These are phyloP conservation scores for Carcina quercana DNA, from an alignment of 2,888 invertebrate species.

Conservation along the genomic window DNA sequence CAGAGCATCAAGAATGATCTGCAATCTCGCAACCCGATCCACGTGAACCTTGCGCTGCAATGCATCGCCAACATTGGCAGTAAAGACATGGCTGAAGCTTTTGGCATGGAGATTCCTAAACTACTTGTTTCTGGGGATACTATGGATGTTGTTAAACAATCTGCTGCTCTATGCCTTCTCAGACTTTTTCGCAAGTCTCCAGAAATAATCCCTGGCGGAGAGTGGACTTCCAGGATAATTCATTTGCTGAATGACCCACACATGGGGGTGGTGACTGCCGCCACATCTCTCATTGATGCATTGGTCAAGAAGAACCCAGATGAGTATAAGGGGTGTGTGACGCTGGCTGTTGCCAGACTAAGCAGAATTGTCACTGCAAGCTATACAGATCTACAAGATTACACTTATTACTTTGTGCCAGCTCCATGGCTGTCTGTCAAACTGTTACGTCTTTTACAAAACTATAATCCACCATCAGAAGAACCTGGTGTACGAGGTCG, in stretches of 20 bases:
- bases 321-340: constrained; percentile 99
- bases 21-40: constrained; percentile 96
- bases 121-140: constrained; percentile 98
- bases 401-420: constrained; percentile 99
- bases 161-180: constrained; percentile 96
- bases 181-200: constrained; percentile 95
- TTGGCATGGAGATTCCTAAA: constrained; percentile 98
- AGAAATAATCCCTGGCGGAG: constrained; percentile 96
- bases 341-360: constrained; percentile 96
- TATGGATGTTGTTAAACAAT: constrained; percentile 99
- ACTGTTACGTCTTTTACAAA: constrained; percentile 94
- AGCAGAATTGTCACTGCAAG: constrained; percentile 99
- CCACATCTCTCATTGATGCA: constrained; percentile 97
- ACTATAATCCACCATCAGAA: constrained; percentile 99
- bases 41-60: constrained; percentile 98
- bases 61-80: constrained; percentile 99
- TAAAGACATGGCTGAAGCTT: constrained; percentile 99
- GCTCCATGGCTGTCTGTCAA: constrained; percentile 99
- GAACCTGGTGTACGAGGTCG: constrained; percentile 95
- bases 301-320: constrained; percentile 99
- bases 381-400: constrained; percentile 99
- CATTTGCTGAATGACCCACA: constrained; percentile 99
- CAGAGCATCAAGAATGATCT: constrained; percentile 99
- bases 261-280: constrained; percentile 99
- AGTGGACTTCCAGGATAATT: constrained; percentile 99